These are phyloP conservation scores for Danaus plexippus DNA, from an alignment of 1,140 invertebrate species.

Conservation along the genomic window DNA sequence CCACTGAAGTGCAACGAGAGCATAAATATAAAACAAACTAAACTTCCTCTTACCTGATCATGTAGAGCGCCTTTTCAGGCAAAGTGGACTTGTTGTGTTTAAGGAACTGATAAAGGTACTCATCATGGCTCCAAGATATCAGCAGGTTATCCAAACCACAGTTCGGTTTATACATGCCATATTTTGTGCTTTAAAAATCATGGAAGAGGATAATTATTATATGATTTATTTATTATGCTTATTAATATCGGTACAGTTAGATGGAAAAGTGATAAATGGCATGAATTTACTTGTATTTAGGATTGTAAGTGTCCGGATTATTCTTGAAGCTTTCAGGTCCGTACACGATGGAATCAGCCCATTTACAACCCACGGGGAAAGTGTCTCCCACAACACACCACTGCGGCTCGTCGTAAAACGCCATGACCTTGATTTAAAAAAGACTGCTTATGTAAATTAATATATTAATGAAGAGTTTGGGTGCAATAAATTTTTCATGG, in stretches of 20 bases:
- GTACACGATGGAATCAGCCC: constrained; percentile 90
- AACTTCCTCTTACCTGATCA: constrained; percentile 41
- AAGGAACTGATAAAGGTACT: constrained; percentile 91
- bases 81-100: constrained; percentile 86
- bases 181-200: constrained; percentile 78
- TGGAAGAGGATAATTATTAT: not conserved
- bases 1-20: too few relatives aligned
- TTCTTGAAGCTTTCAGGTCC: constrained; percentile 83
- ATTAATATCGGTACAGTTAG: not conserved
- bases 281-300: constrained; percentile 81
- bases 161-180: constrained; percentile 91
- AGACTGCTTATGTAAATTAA: too few relatives aligned
- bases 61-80: constrained; percentile 86
- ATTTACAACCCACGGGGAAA: constrained; percentile 93
- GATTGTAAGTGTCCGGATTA: constrained; percentile 88
- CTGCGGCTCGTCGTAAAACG: constrained; percentile 93
- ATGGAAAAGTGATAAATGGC: not conserved
- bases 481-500: too few relatives aligned
- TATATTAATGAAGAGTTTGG: too few relatives aligned
- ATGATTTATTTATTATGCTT: not conserved
- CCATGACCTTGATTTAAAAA: constrained; percentile 81
- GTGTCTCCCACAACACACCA: constrained; percentile 98
- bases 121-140: constrained; percentile 98
- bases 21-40: not conserved
- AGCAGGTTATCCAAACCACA: constrained; percentile 92